A percentile compares a stretch with the other conserved stretches of the same genome.
Evolutionary conservation across 35 echinoderm and acorn worm species (phyloP).

Genomic region (Apostichopus japonicus): DNA sequence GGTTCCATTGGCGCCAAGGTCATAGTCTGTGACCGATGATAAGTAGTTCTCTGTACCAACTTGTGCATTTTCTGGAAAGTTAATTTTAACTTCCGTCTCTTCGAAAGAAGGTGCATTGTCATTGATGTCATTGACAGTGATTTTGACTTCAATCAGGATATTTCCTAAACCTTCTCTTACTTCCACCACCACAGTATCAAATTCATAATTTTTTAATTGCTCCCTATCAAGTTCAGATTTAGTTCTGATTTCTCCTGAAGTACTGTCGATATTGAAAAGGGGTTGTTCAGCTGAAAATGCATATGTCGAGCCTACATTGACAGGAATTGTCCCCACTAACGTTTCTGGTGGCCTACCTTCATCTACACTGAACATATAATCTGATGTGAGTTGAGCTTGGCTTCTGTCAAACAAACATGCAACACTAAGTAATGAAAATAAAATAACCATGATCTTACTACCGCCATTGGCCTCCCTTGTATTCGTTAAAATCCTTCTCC

Average conservation of each 20-base stretch:
- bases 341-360: constrained; percentile 59
- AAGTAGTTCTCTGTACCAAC: constrained; percentile 73
- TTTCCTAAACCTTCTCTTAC: constrained; percentile 32
- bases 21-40: constrained; percentile 78
- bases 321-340: constrained; percentile 38
- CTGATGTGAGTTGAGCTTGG: constrained; percentile 33
- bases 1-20: constrained; percentile 74
- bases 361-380: constrained; percentile 39
- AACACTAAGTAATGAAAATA: constrained; percentile 15
- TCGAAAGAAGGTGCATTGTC: constrained; percentile 91
- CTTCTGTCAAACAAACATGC: not conserved
- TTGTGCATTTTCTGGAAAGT: constrained; percentile 80
- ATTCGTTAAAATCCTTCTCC: not conserved
- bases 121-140: constrained; percentile 88
- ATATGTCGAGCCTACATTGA: constrained; percentile 22
- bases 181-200: constrained; percentile 83
- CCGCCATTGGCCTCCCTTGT: not conserved
- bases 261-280: constrained; percentile 62
- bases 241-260: constrained; percentile 79
- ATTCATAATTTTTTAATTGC: constrained; percentile 64
- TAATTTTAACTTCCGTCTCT: constrained; percentile 57
- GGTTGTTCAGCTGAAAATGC: constrained; percentile 35
- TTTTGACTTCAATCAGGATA: constrained; percentile 86
- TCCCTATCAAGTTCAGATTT: constrained; percentile 83
- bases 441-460: not conserved